phyloP scores from a whole-genome alignment of 2,888 invertebrate species.

The Luperina nickerlii region DNA sequence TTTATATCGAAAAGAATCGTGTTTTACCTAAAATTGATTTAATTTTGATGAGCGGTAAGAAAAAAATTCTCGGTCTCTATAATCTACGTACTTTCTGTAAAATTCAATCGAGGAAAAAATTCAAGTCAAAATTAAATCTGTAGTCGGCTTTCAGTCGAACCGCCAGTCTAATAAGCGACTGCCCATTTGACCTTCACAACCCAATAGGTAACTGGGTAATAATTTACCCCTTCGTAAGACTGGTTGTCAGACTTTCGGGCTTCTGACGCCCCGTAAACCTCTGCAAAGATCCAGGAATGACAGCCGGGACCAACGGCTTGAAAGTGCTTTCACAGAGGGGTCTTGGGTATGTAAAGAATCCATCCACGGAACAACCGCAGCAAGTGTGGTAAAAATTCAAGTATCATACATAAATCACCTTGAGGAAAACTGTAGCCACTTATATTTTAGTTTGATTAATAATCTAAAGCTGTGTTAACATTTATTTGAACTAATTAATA shows the following conservation, averaged over 20 bases:
- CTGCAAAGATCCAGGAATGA: too few relatives aligned
- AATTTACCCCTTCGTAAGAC: too few relatives aligned
- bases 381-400: neutral
- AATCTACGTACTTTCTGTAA: neutral
- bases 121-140: too few relatives aligned
- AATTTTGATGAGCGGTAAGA: neutral
- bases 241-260: too few relatives aligned
- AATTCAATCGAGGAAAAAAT: neutral
- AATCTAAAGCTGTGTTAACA: neutral
- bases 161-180: too few relatives aligned
- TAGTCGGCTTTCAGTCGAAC: neutral
- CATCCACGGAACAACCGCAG: too few relatives aligned
- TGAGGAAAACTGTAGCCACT: neutral
- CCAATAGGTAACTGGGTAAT: too few relatives aligned
- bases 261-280: too few relatives aligned
- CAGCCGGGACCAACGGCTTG: too few relatives aligned
- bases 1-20: slow-evolving; percentile 17
- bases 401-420: neutral
- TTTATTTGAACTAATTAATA: slow-evolving; percentile 13
- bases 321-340: too few relatives aligned
- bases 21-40: slow-evolving; percentile 18
- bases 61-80: neutral
- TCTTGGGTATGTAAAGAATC: too few relatives aligned
- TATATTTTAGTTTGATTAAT: neutral
- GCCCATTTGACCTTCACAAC: too few relatives aligned